Percentiles rank a stretch among this genome's conserved stretches.
phyloP scores from a whole-genome alignment of 2,113 vertebrate species.

The Orcinus orca region DNA sequence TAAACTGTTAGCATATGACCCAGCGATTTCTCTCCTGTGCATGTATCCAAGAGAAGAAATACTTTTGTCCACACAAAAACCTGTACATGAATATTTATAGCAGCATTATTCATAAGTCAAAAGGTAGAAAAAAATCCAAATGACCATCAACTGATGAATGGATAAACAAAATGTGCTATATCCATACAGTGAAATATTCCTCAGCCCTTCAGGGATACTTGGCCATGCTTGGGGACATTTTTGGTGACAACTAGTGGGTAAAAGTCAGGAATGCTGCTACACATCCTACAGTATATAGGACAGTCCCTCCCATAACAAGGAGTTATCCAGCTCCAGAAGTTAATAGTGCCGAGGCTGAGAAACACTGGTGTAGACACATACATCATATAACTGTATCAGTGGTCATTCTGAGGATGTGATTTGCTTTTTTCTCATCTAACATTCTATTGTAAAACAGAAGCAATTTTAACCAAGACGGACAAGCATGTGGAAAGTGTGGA shows the following conservation, averaged over 20 bases:
- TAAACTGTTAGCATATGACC: neutral
- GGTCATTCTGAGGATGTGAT: neutral
- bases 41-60: neutral
- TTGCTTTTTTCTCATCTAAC: neutral
- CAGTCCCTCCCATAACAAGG: neutral
- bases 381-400: neutral
- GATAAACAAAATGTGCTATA: neutral
- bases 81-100: neutral
- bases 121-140: neutral
- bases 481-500: neutral
- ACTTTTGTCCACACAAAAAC: neutral
- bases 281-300: neutral
- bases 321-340: neutral
- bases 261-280: neutral
- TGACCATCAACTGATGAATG: neutral
- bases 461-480: neutral
- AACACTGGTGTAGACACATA: neutral
- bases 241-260: neutral
- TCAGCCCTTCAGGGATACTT: neutral
- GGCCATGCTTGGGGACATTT: neutral
- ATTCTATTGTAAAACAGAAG: neutral
- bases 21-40: neutral
- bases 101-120: neutral
- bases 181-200: neutral
- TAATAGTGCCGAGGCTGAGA: neutral